A percentile compares a stretch with the other conserved stretches of the same genome.
Evolutionary conservation across 2,797 vertebrate species (phyloP).

Genomic region (Malurus splendens): DNA sequence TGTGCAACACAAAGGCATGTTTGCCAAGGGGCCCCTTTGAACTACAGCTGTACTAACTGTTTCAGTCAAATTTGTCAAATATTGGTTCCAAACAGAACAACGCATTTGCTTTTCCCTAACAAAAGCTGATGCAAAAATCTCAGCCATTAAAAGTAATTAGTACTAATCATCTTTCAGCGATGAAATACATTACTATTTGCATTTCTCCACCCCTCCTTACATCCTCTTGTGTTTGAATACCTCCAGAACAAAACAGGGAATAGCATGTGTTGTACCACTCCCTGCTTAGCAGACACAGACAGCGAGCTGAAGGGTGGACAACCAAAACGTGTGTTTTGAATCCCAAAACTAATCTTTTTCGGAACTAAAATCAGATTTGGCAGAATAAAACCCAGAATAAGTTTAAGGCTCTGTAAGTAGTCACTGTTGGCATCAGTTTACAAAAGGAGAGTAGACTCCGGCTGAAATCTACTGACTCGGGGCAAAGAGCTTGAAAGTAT

Average conservation of each 20-base stretch:
- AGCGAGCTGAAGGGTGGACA: fast-evolving
- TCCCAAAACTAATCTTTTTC: neutral
- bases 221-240: neutral
- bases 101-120: neutral
- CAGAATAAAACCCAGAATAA: neutral
- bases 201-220: neutral
- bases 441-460: fast-evolving
- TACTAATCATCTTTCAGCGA: neutral
- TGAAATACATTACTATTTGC: neutral
- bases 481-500: neutral
- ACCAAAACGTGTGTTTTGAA: neutral
- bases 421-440: neutral
- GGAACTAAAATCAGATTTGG: neutral
- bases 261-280: neutral
- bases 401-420: neutral
- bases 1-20: neutral
- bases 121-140: neutral
- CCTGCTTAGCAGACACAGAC: neutral
- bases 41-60: neutral
- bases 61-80: neutral
- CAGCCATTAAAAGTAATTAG: neutral
- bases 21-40: neutral
- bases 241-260: neutral
- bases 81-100: neutral
- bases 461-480: neutral